Evolutionary conservation across 2,797 vertebrate genomes (phyloP).

Genomic region (Acanthurus leucopareius): DNA sequence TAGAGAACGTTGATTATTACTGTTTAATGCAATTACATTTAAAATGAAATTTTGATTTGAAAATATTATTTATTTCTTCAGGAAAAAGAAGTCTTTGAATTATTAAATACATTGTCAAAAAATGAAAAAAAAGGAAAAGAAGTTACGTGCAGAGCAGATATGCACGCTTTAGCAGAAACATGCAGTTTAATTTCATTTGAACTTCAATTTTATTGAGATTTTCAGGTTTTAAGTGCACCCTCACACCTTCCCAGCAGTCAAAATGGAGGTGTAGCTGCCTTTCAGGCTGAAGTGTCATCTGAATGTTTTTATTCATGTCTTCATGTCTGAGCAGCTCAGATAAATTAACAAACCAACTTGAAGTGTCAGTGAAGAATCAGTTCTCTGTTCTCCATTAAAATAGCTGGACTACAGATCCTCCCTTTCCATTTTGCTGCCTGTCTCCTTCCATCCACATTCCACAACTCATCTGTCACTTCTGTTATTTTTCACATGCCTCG

Average conservation of each 20-base stretch:
- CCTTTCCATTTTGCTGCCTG: slow-evolving; percentile 74
- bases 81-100: background rate
- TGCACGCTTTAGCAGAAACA: background rate
- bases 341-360: slow-evolving; percentile 75
- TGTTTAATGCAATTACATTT: background rate
- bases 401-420: slow-evolving; percentile 70
- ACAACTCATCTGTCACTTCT: slow-evolving; percentile 74
- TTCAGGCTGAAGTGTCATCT: slow-evolving; percentile 16
- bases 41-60: background rate
- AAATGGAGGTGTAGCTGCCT: slow-evolving; percentile 44
- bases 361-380: slow-evolving; percentile 76
- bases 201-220: background rate
- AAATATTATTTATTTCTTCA: background rate
- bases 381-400: slow-evolving; percentile 76
- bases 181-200: background rate
- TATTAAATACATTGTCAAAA: background rate
- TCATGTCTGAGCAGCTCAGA: slow-evolving; percentile 68
- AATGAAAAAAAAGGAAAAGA: background rate
- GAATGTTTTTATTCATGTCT: slow-evolving; percentile 60
- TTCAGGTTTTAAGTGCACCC: slow-evolving; percentile 3
- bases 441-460: slow-evolving; percentile 72
- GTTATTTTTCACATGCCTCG: slow-evolving; percentile 68
- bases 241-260: slow-evolving; percentile 25
- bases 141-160: background rate
- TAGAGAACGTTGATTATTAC: background rate